Evolutionary conservation across 2,888 invertebrate genomes (phyloP).

Genomic region (Hypselothyrea guttata): DNA sequence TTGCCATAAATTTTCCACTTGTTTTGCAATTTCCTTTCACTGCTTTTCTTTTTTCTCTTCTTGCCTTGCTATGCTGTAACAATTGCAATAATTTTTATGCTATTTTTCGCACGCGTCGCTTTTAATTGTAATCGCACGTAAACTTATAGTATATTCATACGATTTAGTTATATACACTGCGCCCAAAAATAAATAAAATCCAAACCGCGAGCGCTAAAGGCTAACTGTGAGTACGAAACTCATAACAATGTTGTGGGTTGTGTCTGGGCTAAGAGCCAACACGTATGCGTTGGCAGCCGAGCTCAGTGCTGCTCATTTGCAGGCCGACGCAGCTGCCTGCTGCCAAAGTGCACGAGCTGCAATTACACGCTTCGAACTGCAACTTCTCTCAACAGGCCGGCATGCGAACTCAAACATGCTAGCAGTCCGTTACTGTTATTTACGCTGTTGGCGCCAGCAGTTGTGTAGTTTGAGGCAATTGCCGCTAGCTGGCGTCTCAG

Average conservation of each 20-base stretch:
- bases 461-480: neutral
- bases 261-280: no score
- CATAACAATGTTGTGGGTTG: no score
- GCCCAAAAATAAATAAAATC: slow-evolving; percentile 18
- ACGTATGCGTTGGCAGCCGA: no score
- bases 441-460: slow-evolving; percentile 10
- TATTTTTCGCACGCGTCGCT: slow-evolving; percentile 6
- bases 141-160: neutral
- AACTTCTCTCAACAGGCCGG: neutral
- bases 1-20: slow-evolving; percentile 14
- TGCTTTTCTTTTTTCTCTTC: neutral
- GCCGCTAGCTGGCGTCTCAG: no score
- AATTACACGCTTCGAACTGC: no score
- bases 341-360: no score
- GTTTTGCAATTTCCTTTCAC: slow-evolving; percentile 11
- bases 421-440: neutral
- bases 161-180: slow-evolving; percentile 14
- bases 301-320: no score
- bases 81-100: slow-evolving; percentile 22
- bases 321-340: no score
- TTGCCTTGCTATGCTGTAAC: slow-evolving; percentile 8
- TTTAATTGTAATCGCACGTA: neutral
- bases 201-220: slow-evolving; percentile 30
- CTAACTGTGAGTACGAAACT: slow-evolving; percentile 41
- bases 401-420: neutral